Percentiles rank a stretch among this genome's conserved stretches.
phyloP scores from a whole-genome alignment of 2,888 invertebrate genomes.

The Parasteatoda lunata region DNA sequence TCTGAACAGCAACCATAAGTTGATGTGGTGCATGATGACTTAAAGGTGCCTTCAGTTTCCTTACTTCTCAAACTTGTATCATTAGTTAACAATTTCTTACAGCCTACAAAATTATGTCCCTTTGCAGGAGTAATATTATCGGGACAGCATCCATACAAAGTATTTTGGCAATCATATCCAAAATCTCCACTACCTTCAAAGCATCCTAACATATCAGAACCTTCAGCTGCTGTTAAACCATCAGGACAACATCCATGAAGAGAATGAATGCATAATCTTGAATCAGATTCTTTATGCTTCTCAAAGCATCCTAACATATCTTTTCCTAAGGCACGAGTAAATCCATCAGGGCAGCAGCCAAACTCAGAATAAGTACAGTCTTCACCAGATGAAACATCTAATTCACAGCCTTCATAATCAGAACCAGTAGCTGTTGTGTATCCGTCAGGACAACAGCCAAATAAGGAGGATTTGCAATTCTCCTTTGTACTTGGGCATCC shows the following conservation, averaged over 20 bases:
- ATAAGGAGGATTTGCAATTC: slow-evolving; percentile 19
- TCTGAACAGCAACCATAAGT: slow-evolving; percentile 75
- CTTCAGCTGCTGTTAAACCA: slow-evolving; percentile 72
- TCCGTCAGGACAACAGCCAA: slow-evolving; percentile 81
- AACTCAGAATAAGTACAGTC: slow-evolving; percentile 43
- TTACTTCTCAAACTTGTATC: slow-evolving; percentile 80
- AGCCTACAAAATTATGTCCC: slow-evolving; percentile 71
- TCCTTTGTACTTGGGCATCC: slow-evolving; percentile 71
- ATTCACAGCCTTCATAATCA: slow-evolving; percentile 78
- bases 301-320: slow-evolving; percentile 78
- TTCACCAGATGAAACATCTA: slow-evolving; percentile 59
- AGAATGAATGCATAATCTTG: slow-evolving; percentile 69
- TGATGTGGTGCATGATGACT: slow-evolving; percentile 74
- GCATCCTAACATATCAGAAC: slow-evolving; percentile 80
- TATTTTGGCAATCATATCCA: slow-evolving; percentile 71
- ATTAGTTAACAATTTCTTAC: slow-evolving; percentile 77
- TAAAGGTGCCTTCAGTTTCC: slow-evolving; percentile 1
- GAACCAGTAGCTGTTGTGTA: slow-evolving; percentile 85
- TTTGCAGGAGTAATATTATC: slow-evolving; percentile 79
- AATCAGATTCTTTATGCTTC: not conserved
- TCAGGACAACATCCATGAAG: slow-evolving; percentile 73
- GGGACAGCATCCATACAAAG: slow-evolving; percentile 84
- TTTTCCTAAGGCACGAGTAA: slow-evolving; percentile 74
- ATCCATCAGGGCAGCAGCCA: slow-evolving; percentile 90
- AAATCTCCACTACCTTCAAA: slow-evolving; percentile 77